A percentile compares a stretch with the other conserved stretches of the same genome.
Evolutionary conservation across 1,140 invertebrate species (phyloP).

Genomic region (Colletes gigas): DNA sequence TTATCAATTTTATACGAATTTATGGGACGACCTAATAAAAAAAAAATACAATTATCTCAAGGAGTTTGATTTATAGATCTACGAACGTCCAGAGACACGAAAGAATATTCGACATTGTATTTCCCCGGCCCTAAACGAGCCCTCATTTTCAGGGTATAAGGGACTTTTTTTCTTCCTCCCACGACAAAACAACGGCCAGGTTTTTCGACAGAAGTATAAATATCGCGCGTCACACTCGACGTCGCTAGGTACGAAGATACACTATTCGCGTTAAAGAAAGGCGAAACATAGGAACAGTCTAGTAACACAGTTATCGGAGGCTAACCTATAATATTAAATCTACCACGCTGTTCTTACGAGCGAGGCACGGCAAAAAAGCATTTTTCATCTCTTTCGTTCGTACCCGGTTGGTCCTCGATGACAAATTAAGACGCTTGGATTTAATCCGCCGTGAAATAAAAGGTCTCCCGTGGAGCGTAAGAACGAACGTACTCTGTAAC

Average conservation of each 20-base stretch:
- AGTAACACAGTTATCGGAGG: constrained; percentile 70
- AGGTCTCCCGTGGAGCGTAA: not conserved
- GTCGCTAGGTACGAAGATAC: constrained; percentile 10
- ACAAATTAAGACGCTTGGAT: not conserved
- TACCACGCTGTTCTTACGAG: constrained; percentile 32
- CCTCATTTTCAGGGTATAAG: too few species aligned
- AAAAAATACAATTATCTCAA: too few species aligned
- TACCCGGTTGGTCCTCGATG: not conserved
- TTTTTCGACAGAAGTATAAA: constrained; percentile 33
- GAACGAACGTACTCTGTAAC: not conserved
- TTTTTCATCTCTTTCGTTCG: not conserved
- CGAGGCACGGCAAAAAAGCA: not conserved
- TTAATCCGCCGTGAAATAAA: not conserved
- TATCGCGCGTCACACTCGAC: constrained; percentile 34
- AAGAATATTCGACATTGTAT: too few species aligned
- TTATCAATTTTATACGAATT: too few species aligned
- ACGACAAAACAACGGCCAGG: constrained; percentile 4
- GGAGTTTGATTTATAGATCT: too few species aligned
- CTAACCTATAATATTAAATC: constrained; percentile 53
- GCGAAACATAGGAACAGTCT: constrained; percentile 67
- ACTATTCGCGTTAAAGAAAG: constrained; percentile 31
- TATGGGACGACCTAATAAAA: too few species aligned
- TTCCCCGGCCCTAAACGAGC: too few species aligned
- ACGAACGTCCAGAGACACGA: too few species aligned
- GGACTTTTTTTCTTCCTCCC: not conserved